Base-by-base conservation (phyloP, 2,888 invertebrate species). In the Agrotis clavis region DNA sequence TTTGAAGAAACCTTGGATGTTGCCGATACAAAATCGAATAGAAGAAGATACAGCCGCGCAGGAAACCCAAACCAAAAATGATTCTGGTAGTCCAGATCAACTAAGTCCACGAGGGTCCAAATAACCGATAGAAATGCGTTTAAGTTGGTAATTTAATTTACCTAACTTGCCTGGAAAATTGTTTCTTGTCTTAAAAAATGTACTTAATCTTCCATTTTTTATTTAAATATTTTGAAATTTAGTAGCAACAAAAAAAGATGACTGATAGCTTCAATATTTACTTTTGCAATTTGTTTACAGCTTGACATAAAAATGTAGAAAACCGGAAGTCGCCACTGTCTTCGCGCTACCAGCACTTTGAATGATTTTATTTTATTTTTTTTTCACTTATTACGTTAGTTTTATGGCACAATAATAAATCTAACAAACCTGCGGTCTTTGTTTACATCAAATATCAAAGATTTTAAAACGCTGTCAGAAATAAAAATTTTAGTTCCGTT, bases 1-100 rank as follows among this genome's bases (percentile, higher is more conserved):
- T 75, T 67, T 86, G 2, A 90, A 9, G 1, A 51, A 82, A 30
- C 54, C 83, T 11, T 67, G 67, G 67, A 73, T 82, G 79, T 19
- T 80, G 13, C 83, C 83, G 30, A n/a, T 11, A 25, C 67, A 76
- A 48, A 85, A 76, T 66, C 87, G n/a, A 84, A 86, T 66, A 66
- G 71, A 48, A 5, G 50, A 80, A 18, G 85, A 85, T 16, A 70
- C 78, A 79, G 47, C 4, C 9, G 19, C 13, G 25, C 67, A 56
- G 16, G 54, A 72, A 56, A 76, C 76, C 13, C 54, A 72, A 54
- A 67, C 67, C n/a, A 72, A 75, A 72, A 56, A 16, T 50, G 19
- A 19, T 4, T 59, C 72, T 30, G 25, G 48, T 16, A 6, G 5
- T 54, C 5, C 5, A 25, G 75, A 30, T 19, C 7, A 16, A 47